Evolutionary conservation across 2,797 vertebrate genomes (phyloP).

Genomic region (Smutsia gigantea): DNA sequence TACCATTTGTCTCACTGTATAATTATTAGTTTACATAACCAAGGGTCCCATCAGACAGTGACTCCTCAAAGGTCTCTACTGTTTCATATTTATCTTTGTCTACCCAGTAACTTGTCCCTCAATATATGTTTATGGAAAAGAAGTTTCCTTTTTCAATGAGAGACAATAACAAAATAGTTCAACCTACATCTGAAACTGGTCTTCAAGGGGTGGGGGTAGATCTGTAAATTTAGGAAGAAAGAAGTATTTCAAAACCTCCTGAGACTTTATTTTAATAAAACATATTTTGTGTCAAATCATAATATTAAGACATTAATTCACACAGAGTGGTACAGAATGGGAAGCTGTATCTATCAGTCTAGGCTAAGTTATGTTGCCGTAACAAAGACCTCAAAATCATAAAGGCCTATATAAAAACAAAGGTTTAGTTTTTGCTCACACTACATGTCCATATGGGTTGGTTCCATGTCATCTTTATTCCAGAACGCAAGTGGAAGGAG

Average conservation of each 20-base stretch:
- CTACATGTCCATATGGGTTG: not conserved
- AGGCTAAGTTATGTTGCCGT: not conserved
- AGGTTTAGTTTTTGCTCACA: not conserved
- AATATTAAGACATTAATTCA: not conserved
- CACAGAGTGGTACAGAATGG: not conserved
- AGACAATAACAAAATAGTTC: not conserved
- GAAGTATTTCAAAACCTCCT: not conserved
- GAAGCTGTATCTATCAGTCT: not conserved
- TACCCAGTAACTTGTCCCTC: not conserved
- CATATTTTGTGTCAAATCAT: not conserved
- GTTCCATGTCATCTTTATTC: not conserved
- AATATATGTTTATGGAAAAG: not conserved
- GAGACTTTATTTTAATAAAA: not conserved
- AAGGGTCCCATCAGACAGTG: not conserved
- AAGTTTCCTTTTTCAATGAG: not conserved
- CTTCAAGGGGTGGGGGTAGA: not conserved
- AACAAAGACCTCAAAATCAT: not conserved
- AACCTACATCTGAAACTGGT: not conserved
- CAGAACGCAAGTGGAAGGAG: not conserved
- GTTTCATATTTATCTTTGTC: not conserved
- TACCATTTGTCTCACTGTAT: slow-evolving; percentile 1
- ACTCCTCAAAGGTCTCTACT: not conserved
- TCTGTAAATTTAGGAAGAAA: slow-evolving; percentile 31
- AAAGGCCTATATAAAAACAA: not conserved
- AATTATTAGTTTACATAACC: not conserved